Evolutionary conservation across 2,113 vertebrate genomes (phyloP).

Genomic region (Gorsachius goisagi): DNA sequence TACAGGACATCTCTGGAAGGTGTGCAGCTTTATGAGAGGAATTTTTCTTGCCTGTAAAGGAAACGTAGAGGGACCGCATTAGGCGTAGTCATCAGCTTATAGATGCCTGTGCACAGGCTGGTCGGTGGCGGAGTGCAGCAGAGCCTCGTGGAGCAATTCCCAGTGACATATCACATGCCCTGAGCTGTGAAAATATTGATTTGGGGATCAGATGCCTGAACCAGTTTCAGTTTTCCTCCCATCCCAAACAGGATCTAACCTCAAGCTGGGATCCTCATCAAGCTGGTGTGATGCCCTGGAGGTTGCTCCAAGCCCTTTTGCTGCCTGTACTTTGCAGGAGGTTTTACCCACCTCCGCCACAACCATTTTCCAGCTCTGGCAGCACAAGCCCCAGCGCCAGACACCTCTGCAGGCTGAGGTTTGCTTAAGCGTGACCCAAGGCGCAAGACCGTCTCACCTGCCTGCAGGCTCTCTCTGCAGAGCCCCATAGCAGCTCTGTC

Average conservation of each 20-base stretch:
- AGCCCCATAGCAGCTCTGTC: not conserved
- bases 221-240: constrained; percentile 8
- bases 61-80: not conserved
- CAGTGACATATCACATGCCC: not conserved
- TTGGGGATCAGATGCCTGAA: constrained; percentile 4
- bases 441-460: not conserved
- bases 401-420: not conserved
- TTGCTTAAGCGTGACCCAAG: not conserved
- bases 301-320: not conserved
- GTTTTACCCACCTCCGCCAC: not conserved
- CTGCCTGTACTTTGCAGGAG: not conserved
- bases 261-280: not conserved
- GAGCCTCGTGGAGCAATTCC: not conserved
- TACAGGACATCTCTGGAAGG: not conserved
- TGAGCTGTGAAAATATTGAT: constrained; percentile 52
- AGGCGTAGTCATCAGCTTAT: not conserved
- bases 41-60: not conserved
- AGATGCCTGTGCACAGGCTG: not conserved
- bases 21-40: not conserved
- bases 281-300: not conserved
- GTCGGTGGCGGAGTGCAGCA: rapidly evolving
- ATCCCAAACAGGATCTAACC: not conserved
- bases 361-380: not conserved
- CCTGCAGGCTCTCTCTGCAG: not conserved
- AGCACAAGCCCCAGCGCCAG: not conserved